phyloP scores from a whole-genome alignment of 2,888 invertebrate genomes.

The Nasonovia ribisnigri region DNA sequence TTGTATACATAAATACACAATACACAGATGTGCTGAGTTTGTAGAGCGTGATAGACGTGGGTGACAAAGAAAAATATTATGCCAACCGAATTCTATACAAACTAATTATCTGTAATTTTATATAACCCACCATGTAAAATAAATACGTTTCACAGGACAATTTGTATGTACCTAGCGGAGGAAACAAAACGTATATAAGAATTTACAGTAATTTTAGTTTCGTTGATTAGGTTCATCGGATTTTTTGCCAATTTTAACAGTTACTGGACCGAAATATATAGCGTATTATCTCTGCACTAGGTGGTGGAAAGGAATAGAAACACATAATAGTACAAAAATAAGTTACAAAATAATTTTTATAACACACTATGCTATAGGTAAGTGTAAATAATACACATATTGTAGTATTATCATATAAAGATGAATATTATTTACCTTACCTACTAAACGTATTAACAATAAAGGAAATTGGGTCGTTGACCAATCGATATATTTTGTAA shows the following conservation, averaged over 20 bases:
- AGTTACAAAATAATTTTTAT: neutral
- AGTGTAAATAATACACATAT: neutral
- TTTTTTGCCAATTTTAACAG: conserved; percentile 30
- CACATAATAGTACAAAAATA: neutral
- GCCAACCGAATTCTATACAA: neutral
- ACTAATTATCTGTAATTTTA: neutral
- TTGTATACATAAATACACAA: neutral
- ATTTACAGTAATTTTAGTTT: neutral
- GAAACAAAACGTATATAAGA: neutral
- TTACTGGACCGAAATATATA: conserved; percentile 33
- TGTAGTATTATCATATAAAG: neutral
- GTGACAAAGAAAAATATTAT: neutral
- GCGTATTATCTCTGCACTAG: conserved; percentile 7
- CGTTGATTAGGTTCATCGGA: conserved; percentile 24
- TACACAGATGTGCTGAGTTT: neutral
- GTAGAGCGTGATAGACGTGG: neutral
- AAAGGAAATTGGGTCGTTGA: neutral
- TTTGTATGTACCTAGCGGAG: neutral
- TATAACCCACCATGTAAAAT: neutral
- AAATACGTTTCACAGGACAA: neutral
- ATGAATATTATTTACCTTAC: neutral
- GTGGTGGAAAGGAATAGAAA: neutral
- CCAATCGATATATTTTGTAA: neutral
- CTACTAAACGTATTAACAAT: neutral
- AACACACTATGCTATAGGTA: neutral